Evolutionary conservation across 2,888 invertebrate genomes (phyloP).

Genomic region (Temnothorax rugatulus): DNA sequence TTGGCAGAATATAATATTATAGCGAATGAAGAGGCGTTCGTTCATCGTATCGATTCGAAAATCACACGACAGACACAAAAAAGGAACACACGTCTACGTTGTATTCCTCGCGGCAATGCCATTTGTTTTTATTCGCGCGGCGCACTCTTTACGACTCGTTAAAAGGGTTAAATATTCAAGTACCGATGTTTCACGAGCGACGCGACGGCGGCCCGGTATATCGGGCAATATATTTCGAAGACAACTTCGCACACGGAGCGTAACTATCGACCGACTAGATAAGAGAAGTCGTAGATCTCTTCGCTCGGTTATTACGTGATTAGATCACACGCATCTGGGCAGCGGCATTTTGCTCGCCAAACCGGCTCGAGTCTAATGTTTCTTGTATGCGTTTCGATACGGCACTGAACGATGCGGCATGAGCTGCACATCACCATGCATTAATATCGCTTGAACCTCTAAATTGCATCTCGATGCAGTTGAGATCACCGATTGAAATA

Average conservation of each 20-base stretch:
- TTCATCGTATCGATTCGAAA: constrained; percentile 24
- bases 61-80: constrained; percentile 8
- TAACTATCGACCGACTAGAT: constrained; percentile 51
- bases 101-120: constrained; percentile 24
- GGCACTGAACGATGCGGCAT: not conserved
- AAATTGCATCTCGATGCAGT: not conserved
- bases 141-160: constrained; percentile 31
- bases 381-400: constrained; percentile 40
- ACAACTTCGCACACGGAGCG: constrained; percentile 51
- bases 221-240: constrained; percentile 42
- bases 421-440: not conserved
- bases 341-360: constrained; percentile 44
- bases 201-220: not conserved
- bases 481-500: not conserved
- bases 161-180: constrained; percentile 54
- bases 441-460: constrained; percentile 13
- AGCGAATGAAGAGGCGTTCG: constrained; percentile 18
- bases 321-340: constrained; percentile 50
- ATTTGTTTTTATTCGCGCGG: constrained; percentile 39
- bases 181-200: constrained; percentile 29
- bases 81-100: not conserved
- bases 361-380: constrained; percentile 46
- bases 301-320: constrained; percentile 51
- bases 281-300: constrained; percentile 43
- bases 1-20: constrained; percentile 19